Evolutionary conservation across 2,888 invertebrate genomes (phyloP), one percentile per base, ranked within the genome.

Genomic region (Aphodius sticticus): DNA sequence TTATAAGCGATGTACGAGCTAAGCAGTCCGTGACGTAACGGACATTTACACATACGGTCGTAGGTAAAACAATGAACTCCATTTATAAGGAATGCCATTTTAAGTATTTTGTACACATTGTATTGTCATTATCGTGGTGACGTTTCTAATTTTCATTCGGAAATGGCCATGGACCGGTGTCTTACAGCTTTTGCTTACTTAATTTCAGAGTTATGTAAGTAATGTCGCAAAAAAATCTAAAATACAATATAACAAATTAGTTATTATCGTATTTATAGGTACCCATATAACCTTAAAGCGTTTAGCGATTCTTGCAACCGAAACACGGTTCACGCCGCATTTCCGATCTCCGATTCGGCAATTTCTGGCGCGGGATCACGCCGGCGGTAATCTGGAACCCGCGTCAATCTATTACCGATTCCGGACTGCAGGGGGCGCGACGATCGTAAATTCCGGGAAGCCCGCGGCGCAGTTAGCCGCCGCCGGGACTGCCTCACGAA

Each of bases 371-470:
- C 74, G 74, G 74, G 74, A 36, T 74, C 36, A 74, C 37, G 74
- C 35, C 35, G 37, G n/a, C 74, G 74, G 74, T 74, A 74, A 37
- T 35, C 36, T 74, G 35, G 35, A 36, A 74, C 35, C 74, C 74
- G 36, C 79, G 79, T 79, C 79, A 79, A 77, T 79, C 79, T 74
- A 79, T 76, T 79, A 79, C 71, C 71, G 77, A 79, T 74, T 70
- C 79, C 77, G 36, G 36, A 74, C 74, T 37, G 35, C 37, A 74
- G 74, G 35, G 26, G 79, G 53, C 70, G 76, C 71, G 70, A 77
- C 74, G 69, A 37, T 79, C 77, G 71, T 79, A 79, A 79, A 79
- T 79, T 79, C 76, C 72, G 35, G 16, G 79, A 16, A 9, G 35
- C 53, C 53, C 53, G 53, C 12, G 53, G 53, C 53, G 53, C 53